These are phyloP conservation scores for Myotis pilosus DNA, from an alignment of 2,797 vertebrate genomes.

Conservation along the genomic window DNA sequence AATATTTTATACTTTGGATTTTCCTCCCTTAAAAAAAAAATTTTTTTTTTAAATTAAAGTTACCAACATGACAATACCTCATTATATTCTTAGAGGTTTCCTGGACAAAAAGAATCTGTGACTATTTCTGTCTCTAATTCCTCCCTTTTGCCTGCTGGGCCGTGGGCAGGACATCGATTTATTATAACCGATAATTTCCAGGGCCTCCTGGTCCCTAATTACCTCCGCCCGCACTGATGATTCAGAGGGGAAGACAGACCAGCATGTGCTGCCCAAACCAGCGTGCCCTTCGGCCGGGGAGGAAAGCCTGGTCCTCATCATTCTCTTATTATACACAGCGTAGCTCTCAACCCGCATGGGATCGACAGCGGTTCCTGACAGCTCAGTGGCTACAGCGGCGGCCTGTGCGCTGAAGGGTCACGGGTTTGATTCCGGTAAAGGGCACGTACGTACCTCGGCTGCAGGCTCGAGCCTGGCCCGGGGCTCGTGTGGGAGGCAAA, in stretches of 20 bases:
- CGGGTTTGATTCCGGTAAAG: too few species aligned
- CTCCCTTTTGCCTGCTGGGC: conserved; percentile 77
- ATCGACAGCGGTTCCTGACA: background rate
- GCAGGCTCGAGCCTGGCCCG: too few species aligned
- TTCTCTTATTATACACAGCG: background rate
- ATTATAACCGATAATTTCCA: conserved; percentile 82
- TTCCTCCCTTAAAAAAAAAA: background rate
- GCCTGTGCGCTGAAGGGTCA: too few species aligned
- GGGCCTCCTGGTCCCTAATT: conserved; percentile 80
- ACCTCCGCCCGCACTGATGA: conserved; percentile 75
- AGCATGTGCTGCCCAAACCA: conserved; percentile 5
- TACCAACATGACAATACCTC: conserved; percentile 77
- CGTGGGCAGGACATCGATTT: conserved; percentile 80
- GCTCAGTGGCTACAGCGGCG: background rate
- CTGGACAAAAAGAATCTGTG: conserved; percentile 77
- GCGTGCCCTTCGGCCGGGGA: conserved; percentile 30
- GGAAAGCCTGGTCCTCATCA: conserved; percentile 49
- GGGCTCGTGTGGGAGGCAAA: too few species aligned
- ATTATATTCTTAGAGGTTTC: conserved; percentile 83
- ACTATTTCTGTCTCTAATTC: conserved; percentile 84
- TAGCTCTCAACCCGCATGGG: background rate
- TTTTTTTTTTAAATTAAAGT: conserved; percentile 34
- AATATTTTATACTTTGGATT: conserved; percentile 76
- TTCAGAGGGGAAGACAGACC: conserved; percentile 30
- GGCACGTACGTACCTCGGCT: too few species aligned